Evolutionary conservation across 2,797 vertebrate genomes (phyloP).

Genomic region (Melanogrammus aeglefinus): DNA sequence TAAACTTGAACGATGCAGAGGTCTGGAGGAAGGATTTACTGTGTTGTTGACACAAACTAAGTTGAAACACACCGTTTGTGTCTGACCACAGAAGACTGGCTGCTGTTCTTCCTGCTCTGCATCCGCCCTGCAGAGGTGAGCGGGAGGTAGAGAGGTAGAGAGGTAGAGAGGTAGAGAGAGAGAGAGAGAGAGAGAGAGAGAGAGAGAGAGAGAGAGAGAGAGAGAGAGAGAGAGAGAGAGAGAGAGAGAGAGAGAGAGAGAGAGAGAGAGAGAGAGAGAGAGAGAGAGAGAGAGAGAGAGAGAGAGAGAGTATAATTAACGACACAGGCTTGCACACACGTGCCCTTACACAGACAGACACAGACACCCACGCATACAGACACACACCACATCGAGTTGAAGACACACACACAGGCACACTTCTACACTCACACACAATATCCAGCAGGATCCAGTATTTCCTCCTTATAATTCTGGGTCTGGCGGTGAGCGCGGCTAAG

Average conservation of each 20-base stretch:
- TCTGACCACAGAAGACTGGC: constrained; percentile 59
- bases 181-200: constrained; percentile 36
- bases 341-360: not conserved
- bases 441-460: constrained; percentile 10
- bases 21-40: constrained; percentile 64
- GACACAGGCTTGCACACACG: constrained; percentile 13
- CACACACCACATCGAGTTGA: not conserved
- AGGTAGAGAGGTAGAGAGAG: constrained; percentile 13
- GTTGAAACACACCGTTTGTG: constrained; percentile 66
- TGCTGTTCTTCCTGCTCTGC: constrained; percentile 55
- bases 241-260: too few species aligned
- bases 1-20: constrained; percentile 39
- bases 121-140: constrained; percentile 44
- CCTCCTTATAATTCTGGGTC: constrained; percentile 25
- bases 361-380: not conserved
- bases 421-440: constrained; percentile 35
- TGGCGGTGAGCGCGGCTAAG: constrained; percentile 45
- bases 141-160: too few species aligned
- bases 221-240: constrained; percentile 13
- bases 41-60: constrained; percentile 62
- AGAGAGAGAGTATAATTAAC: constrained; percentile 16
- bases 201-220: not conserved
- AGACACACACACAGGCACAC: constrained; percentile 15
- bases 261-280: too few species aligned
- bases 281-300: too few species aligned